phyloP scores from a whole-genome alignment of 2,797 vertebrate genomes.

The Apogon talboti region DNA sequence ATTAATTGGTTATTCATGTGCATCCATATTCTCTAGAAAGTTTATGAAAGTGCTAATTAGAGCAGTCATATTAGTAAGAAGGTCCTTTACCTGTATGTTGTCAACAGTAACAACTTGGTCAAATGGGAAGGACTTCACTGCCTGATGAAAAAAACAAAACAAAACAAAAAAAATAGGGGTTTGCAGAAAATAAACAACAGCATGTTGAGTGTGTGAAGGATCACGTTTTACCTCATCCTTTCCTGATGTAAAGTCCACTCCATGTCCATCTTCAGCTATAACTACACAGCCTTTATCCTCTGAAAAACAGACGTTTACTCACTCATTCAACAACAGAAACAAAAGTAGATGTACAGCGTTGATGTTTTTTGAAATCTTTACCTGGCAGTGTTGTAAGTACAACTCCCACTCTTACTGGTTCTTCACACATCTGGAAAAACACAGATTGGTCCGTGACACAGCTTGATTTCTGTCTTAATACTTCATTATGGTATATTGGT shows the following conservation, averaged over 20 bases:
- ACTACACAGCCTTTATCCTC: slow-evolving; percentile 40
- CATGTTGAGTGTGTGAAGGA: background rate
- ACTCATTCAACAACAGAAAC: background rate
- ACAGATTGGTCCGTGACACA: background rate
- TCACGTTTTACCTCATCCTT: slow-evolving; percentile 64
- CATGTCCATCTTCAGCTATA: slow-evolving; percentile 64
- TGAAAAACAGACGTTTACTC: slow-evolving; percentile 12
- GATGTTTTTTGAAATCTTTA: slow-evolving; percentile 30
- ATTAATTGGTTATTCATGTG: background rate
- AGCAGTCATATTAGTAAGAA: background rate
- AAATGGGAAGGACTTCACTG: slow-evolving; percentile 71
- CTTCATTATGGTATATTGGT: background rate
- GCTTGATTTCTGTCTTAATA: background rate
- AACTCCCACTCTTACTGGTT: slow-evolving; percentile 68
- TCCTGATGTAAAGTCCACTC: slow-evolving; percentile 69
- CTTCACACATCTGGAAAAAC: slow-evolving; percentile 44
- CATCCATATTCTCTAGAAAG: background rate
- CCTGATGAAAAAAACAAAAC: slow-evolving; percentile 64
- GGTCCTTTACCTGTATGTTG: slow-evolving; percentile 80
- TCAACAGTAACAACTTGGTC: slow-evolving; percentile 80
- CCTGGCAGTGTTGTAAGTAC: slow-evolving; percentile 60
- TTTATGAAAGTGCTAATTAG: background rate
- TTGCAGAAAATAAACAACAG: slow-evolving; percentile 2
- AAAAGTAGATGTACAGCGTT: background rate
- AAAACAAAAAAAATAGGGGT: background rate